Evolutionary conservation across 1,140 invertebrate genomes (phyloP).

Genomic region (Tribolium madens): DNA sequence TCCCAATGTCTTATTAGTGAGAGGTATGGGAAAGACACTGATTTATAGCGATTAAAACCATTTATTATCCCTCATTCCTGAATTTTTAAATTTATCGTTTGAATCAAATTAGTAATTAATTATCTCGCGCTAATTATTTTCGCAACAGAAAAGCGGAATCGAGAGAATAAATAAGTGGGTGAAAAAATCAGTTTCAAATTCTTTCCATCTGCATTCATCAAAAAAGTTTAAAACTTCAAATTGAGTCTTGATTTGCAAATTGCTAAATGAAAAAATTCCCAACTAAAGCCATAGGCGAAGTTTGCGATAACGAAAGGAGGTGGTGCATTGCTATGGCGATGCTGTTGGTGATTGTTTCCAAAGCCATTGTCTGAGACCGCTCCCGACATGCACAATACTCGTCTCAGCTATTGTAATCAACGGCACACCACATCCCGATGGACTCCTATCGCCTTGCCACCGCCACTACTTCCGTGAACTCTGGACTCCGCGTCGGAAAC

Average conservation of each 20-base stretch:
- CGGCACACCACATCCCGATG: slow-evolving; percentile 32
- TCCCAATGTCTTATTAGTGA: slow-evolving; percentile 5
- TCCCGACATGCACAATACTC: slow-evolving; percentile 45
- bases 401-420: slow-evolving; percentile 42
- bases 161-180: neutral
- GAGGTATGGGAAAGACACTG: slow-evolving; percentile 9
- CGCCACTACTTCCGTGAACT: slow-evolving; percentile 50
- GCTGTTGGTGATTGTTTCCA: slow-evolving; percentile 49
- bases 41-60: slow-evolving; percentile 12
- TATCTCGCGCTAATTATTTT: slow-evolving; percentile 8
- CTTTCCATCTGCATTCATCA: slow-evolving; percentile 8
- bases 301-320: slow-evolving; percentile 24
- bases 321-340: slow-evolving; percentile 45
- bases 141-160: neutral
- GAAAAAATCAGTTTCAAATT: slow-evolving; percentile 23
- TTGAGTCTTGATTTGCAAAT: neutral
- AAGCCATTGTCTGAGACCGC: slow-evolving; percentile 45
- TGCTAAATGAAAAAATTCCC: slow-evolving; percentile 3
- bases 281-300: slow-evolving; percentile 12
- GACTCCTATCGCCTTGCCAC: slow-evolving; percentile 43
- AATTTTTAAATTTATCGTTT: neutral
- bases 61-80: slow-evolving; percentile 12
- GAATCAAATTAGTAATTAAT: neutral
- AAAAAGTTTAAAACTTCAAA: slow-evolving; percentile 2
- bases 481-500: slow-evolving; percentile 46